Evolutionary conservation across 2,113 vertebrate genomes (phyloP), one percentile per base, ranked within the genome.

Genomic region (Numida meleagris): DNA sequence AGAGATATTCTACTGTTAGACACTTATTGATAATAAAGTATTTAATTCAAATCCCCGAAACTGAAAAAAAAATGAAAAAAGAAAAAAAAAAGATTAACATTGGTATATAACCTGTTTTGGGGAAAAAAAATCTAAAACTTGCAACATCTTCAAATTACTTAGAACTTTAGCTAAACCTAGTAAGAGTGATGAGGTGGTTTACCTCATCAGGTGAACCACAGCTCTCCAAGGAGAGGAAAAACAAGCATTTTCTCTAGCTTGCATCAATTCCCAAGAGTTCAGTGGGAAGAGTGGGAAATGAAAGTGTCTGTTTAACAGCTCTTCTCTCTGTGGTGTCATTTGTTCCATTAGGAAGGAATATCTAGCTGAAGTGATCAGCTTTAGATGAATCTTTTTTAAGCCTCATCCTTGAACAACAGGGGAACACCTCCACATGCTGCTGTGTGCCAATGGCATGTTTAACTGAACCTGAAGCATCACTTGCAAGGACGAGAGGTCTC

Each of bases 381-480:
- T 53, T 45, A 55, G 48, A 53, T 11, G 8, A 66, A 53, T 58
- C 40, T 79, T 92, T 76, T 59, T 76, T 59, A 53, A 18, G n/a
- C 33, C 14, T 55, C 14, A 7, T 42, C 46, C 23, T 70, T 2
- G 5, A 24, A 66, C 55, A 68, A 45, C 0, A 55, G 38, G 6
- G 13, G 33, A 61, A 48, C 51, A 59, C 10, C n/a, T 42, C 33
- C 33, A 48, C 17, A 67, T 16, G 7, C 4, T 59, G 66, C 62
- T 40, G 51, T n/a, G 4, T 0, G 0, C 11, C 11, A 7, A 4
- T 13, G 27, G 10, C 7, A 1, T 2, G 20, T 63, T 59, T 31
- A 75, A 34, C 46, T 34, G 53, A n/a, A 58, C 27, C 27, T 17
- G n/a, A 31, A n/a, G 24, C 59, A 18, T 40, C 40, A 20, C 40